Evolutionary conservation across 2,888 invertebrate genomes (phyloP), one percentile per base, ranked within the genome.

Genomic region (Exephanes ischioxanthus): DNA sequence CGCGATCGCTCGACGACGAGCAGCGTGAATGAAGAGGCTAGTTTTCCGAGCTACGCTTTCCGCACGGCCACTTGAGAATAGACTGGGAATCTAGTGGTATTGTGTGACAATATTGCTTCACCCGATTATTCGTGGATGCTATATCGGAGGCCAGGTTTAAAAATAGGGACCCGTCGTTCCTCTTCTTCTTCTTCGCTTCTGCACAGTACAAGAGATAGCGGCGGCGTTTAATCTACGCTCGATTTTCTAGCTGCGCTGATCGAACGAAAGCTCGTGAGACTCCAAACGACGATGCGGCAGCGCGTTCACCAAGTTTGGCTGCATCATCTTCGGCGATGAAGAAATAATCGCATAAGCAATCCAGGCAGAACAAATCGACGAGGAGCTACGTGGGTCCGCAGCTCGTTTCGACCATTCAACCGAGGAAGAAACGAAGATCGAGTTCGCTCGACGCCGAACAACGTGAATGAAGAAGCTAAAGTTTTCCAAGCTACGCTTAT

Each of bases 191-290:
- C 41, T 37, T 45, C 26, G 55, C 61, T 51, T 45, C 45, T 53
- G 16, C 53, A 19, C 53, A 67, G 58, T 61, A 48, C 1, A 26
- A 66, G 16, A 72, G 51, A 48, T 51, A 22, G 19, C 22, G 33
- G 72, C 45, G n/a, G 71, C 66, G 66, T 37, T 72, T 9, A 41
- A 41, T 41, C 11, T 41, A 41, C 11, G 11, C 41, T 92, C 94
- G 80, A 97, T 94, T 80, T 92, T 95, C 97, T 97, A 97, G 6
- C 71, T 45, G 5, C 58, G 68, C 66, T 86, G 19, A 45, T 87
- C 80, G 0, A 6, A 41, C 6, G 85, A 67, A 0, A 92, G 66
- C 14, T 85, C 86, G n/a, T 89, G 86, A 30, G 83, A 80, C 22
- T 85, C 80, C 41, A 93, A 79, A 86, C 93, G 90, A 1, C 81